Base-by-base conservation (phyloP, 1,140 invertebrate species). In the Ruditapes philippinarum region DNA sequence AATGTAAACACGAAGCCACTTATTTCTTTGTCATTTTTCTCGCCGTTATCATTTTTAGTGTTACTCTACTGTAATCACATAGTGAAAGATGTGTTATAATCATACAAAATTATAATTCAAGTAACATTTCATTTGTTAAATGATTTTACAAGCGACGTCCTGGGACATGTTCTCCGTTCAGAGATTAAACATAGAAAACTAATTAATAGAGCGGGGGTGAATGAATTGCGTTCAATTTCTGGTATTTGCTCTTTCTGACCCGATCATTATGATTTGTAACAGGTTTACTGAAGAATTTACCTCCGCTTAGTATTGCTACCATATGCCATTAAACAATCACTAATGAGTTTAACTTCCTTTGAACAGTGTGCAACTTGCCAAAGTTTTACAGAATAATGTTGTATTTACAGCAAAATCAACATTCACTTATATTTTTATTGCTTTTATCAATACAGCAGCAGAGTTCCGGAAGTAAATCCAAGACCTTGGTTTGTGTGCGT, bases 301-400 rank as follows among this genome's bases (percentile, higher is more conserved):
- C 42, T 78, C 25, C 45, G 11, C 9, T 19, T 33, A 31, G n/a
- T 49, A 78, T 78, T 54, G 45, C 74, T 78, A 78, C 74, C 74
- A 78, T 78, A 78, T 78, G 74, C 74, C 73, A 49, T 78, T 51
- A 51, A 78, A 78, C 74, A 40, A 78, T 78, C 54, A 54, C 42
- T 78, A 78, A 78, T 78, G 74, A 78, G 74, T 22, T 45, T 51
- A 54, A 54, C 45, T 51, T 78, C 74, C 74, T 78, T 78, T 57
- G 74, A 78, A 54, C 42, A 54, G 28, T 54, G 25, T 36, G n/a
- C 49, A 36, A 57, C 12, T 78, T 78, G 74, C 74, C 74, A 78
- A 78, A 25, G 14, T 54, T 49, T 51, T 51, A 54, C 74, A 51
- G 54, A 78, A 54, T 78, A 28, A 25, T 78, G 42, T 78, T 51